Percentiles rank a stretch among this genome's conserved stretches.
phyloP scores from a whole-genome alignment of 2,888 invertebrate genomes.

The Choreutis nemorana region DNA sequence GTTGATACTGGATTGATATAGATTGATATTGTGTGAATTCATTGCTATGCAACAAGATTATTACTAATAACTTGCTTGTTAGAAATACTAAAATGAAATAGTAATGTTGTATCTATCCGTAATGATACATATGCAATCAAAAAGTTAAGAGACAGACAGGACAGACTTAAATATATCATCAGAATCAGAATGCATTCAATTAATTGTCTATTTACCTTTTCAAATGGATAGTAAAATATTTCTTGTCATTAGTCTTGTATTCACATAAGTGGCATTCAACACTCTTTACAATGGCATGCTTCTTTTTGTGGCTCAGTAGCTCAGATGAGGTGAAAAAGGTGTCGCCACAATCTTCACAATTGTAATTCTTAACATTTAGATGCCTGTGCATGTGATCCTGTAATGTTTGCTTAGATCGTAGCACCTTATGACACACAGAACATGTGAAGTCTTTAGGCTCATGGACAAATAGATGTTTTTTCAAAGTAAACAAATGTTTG shows the following conservation, averaged over 20 bases:
- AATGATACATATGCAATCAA: too few species aligned
- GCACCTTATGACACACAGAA: slow-evolving; percentile 40
- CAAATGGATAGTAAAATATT: slow-evolving; percentile 42
- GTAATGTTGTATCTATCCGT: too few species aligned
- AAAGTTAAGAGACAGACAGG: not conserved
- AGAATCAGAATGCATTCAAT: not conserved
- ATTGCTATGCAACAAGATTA: too few species aligned
- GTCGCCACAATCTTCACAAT: slow-evolving; percentile 54
- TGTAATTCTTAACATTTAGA: slow-evolving; percentile 49
- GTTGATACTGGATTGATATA: too few species aligned
- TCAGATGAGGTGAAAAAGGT: slow-evolving; percentile 55
- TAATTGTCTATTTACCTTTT: slow-evolving; percentile 29
- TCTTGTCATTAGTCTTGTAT: slow-evolving; percentile 46
- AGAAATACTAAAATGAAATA: too few species aligned
- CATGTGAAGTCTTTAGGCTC: slow-evolving; percentile 36
- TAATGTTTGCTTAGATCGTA: slow-evolving; percentile 45
- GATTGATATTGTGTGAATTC: too few species aligned
- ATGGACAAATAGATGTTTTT: slow-evolving; percentile 47
- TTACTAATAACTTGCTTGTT: too few species aligned
- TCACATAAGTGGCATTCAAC: slow-evolving; percentile 49
- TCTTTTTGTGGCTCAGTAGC: slow-evolving; percentile 45
- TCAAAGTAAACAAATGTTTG: slow-evolving; percentile 49
- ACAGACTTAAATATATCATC: not conserved
- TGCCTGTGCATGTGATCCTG: slow-evolving; percentile 49
- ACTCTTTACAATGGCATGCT: slow-evolving; percentile 32